Evolutionary conservation across 92 coral and sea anemone genomes (phyloP).

Genomic region (Micromussa lordhowensis): DNA sequence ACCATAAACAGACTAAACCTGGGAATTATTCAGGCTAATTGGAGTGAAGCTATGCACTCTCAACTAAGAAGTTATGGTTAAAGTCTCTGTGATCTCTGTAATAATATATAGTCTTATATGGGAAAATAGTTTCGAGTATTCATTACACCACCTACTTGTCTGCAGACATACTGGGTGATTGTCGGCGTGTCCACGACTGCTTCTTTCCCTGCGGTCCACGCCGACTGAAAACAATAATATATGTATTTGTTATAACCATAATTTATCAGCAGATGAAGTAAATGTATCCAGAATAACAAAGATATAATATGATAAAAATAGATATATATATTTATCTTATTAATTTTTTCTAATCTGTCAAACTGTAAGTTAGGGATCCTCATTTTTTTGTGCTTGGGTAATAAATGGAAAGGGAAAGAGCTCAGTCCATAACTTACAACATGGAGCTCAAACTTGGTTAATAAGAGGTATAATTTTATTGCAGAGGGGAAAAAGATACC

Average conservation of each 20-base stretch:
- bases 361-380: too few relatives aligned
- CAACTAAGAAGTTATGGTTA: neutral
- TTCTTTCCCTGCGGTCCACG: constrained; percentile 98
- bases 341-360: too few relatives aligned
- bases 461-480: too few relatives aligned
- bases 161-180: constrained; percentile 91
- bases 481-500: neutral
- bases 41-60: neutral
- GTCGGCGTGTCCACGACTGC: constrained; percentile 99
- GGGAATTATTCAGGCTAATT: too few relatives aligned
- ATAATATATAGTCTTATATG: neutral
- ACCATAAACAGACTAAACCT: too few relatives aligned
- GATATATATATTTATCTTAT: too few relatives aligned
- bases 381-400: too few relatives aligned
- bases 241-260: neutral
- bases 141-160: constrained; percentile 76
- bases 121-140: neutral
- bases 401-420: too few relatives aligned
- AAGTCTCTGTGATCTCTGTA: neutral
- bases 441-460: too few relatives aligned
- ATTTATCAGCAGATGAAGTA: neutral
- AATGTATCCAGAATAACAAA: neutral
- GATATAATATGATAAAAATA: too few relatives aligned
- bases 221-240: constrained; percentile 73
- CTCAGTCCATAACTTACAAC: too few relatives aligned